Evolutionary conservation across 1,140 invertebrate species (phyloP), one percentile per base, ranked within the genome.

Genomic region (Tyrophagus putrescentiae): DNA sequence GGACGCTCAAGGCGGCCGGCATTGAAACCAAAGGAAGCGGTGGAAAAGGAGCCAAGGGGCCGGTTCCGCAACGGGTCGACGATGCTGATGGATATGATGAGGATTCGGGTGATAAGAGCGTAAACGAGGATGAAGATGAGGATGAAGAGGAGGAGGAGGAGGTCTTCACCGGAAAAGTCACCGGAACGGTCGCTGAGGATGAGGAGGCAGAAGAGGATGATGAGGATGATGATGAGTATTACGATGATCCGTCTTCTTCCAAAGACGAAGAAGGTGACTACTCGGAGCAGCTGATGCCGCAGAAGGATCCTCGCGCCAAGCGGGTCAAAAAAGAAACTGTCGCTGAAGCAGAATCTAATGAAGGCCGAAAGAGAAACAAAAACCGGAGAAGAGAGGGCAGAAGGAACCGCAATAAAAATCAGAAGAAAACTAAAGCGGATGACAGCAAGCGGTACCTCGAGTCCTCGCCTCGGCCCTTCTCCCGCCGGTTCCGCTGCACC

Each of bases 171-270:
- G n/a, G n/a, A n/a, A n/a, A n/a, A n/a, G n/a, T n/a, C n/a, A n/a
- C n/a, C n/a, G n/a, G n/a, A n/a, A n/a, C 39, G 1, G 21, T 3
- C 21, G 25, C 27, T 59, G n/a, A n/a, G 39, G 18, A 57, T 39
- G 56, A 57, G 16, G 21, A 27, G 44, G 31, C 18, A 6, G 18
- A 6, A 13, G n/a, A 6, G 27, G 11, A 58, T 39, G 33, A 45
- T 4, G 33, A 58, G 2, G 32, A 34, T 56, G 53, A 56, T 56
- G 44, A 56, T 56, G 53, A 56, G n/a, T 3, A 28, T 25, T n/a
- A 57, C 4, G 1, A 23, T 18, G 56, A 57, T n/a, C n/a, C n/a
- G n/a, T n/a, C n/a, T n/a, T n/a, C n/a, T n/a, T n/a, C n/a, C n/a
- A n/a, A n/a, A 2, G 53, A 56, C 13, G 53, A 34, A 29, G 32